phyloP scores from a whole-genome alignment of 2,113 vertebrate genomes.

The Puffinus mauretanicus region DNA sequence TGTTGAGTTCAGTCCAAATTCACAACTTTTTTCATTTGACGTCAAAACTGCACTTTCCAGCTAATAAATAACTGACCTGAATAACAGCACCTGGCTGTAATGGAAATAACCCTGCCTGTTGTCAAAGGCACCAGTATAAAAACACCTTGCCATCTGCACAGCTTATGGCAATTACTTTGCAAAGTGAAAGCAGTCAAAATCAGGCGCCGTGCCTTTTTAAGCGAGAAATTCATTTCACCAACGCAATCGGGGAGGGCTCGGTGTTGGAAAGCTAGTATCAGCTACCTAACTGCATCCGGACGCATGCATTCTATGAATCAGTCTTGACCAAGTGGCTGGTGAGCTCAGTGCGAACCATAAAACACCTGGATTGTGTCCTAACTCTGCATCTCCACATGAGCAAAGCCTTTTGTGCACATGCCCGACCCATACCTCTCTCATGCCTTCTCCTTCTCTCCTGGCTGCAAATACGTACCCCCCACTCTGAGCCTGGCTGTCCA shows the following conservation, averaged over 20 bases:
- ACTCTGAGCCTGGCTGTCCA: not conserved
- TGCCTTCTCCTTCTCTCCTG: not conserved
- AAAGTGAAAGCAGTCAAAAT: not conserved
- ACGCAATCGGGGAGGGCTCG: accelerated
- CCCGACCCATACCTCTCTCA: not conserved
- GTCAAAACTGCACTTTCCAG: not conserved
- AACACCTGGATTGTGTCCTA: not conserved
- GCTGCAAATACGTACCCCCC: not conserved
- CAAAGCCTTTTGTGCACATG: not conserved
- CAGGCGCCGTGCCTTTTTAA: not conserved
- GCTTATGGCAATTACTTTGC: not conserved
- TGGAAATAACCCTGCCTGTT: not conserved
- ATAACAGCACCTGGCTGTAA: not conserved
- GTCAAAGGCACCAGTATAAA: not conserved
- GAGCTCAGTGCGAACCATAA: not conserved
- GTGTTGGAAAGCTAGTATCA: not conserved
- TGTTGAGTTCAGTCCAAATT: not conserved
- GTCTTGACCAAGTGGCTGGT: not conserved
- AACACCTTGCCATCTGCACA: not conserved
- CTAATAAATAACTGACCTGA: not conserved
- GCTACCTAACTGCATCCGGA: not conserved
- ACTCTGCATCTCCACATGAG: not conserved
- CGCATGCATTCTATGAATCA: not conserved
- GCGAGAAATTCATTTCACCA: not conserved
- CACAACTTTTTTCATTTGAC: not conserved